Percentiles rank a stretch among this genome's conserved stretches.
phyloP scores from a whole-genome alignment of 2,113 vertebrate species.

The Parus major region DNA sequence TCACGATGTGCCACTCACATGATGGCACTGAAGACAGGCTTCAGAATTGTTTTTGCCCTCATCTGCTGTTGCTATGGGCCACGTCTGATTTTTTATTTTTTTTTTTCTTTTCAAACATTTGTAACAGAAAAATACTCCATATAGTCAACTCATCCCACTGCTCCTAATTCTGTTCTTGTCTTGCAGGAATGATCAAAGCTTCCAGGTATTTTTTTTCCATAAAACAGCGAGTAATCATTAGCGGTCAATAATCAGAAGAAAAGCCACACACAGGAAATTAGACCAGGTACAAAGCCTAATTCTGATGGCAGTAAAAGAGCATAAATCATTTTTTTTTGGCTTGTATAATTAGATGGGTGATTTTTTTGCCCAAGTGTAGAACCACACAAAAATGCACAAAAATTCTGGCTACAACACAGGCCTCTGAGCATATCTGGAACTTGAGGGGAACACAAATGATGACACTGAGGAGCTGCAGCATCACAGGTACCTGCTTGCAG shows the following conservation, averaged over 20 bases:
- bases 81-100: background rate
- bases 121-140: background rate
- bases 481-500: background rate
- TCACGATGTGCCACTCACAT: background rate
- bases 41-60: background rate
- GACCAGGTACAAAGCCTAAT: background rate
- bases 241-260: background rate
- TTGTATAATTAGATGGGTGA: background rate
- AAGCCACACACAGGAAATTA: background rate
- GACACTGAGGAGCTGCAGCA: background rate
- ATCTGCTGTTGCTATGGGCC: background rate
- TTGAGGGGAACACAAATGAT: background rate
- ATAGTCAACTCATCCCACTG: background rate
- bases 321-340: background rate
- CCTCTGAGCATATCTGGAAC: background rate
- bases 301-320: background rate
- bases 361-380: fast-evolving
- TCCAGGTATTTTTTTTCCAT: background rate
- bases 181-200: background rate
- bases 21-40: background rate
- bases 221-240: background rate
- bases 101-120: background rate
- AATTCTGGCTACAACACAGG: background rate
- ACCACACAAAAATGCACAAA: background rate
- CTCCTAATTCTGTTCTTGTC: background rate